These are phyloP conservation scores for Sebastes cheni DNA, from an alignment of 2,797 vertebrate species.

Conservation along the genomic window DNA sequence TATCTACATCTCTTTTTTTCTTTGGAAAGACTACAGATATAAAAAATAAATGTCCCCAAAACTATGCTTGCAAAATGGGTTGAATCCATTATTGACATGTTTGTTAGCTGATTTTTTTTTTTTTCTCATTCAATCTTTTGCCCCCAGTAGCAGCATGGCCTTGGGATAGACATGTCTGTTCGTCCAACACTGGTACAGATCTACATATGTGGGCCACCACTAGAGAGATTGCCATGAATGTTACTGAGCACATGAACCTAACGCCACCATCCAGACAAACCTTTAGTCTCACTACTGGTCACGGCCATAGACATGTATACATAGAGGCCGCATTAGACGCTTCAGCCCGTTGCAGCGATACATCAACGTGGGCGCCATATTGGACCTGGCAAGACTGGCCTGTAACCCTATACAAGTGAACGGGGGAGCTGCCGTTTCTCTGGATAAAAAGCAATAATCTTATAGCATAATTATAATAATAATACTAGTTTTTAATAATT, in stretches of 20 bases:
- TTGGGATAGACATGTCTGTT: neutral
- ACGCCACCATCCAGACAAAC: neutral
- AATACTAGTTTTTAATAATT: too few relatives aligned
- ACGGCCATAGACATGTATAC: neutral
- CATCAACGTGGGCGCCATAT: too few relatives aligned
- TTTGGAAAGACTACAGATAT: neutral
- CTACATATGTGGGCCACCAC: neutral
- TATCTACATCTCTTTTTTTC: neutral
- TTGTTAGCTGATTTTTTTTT: neutral
- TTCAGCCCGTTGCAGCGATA: too few relatives aligned
- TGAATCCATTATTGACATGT: slow-evolving; percentile 5
- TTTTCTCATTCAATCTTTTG: neutral
- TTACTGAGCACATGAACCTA: neutral
- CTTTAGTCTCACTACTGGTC: neutral
- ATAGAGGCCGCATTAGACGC: too few relatives aligned
- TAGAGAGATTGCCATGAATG: neutral
- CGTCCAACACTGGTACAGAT: neutral
- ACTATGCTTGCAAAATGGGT: neutral
- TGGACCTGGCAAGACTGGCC: too few relatives aligned
- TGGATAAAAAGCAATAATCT: too few relatives aligned
- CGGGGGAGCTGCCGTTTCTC: too few relatives aligned
- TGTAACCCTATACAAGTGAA: too few relatives aligned
- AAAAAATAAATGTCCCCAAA: slow-evolving; percentile 12
- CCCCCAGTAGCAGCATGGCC: neutral
- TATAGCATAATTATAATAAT: too few relatives aligned